Evolutionary conservation across 2,797 vertebrate genomes (phyloP).

Genomic region (Hyperoplus immaculatus): DNA sequence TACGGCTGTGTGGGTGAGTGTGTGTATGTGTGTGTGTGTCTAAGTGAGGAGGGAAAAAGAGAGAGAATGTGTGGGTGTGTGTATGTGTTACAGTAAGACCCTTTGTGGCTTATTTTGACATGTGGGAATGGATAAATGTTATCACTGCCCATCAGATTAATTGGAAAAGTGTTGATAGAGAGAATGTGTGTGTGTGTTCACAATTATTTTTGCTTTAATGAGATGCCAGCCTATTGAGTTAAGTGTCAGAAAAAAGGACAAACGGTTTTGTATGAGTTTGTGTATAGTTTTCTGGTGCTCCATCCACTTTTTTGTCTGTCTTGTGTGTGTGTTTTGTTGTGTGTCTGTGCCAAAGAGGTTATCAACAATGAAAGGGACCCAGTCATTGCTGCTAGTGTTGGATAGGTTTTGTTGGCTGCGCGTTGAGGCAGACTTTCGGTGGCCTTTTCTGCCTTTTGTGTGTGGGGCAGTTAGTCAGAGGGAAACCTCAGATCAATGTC

Average conservation of each 20-base stretch:
- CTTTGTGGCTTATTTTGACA: slow-evolving; percentile 7
- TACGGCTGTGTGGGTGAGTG: background rate
- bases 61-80: slow-evolving; percentile 6
- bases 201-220: slow-evolving; percentile 43
- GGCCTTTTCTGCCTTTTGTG: slow-evolving; percentile 31
- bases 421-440: slow-evolving; percentile 47
- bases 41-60: background rate
- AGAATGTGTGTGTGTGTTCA: slow-evolving; percentile 13
- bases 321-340: slow-evolving; percentile 8
- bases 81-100: slow-evolving; percentile 37
- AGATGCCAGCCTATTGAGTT: slow-evolving; percentile 55
- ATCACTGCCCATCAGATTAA: slow-evolving; percentile 64
- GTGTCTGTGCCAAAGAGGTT: slow-evolving; percentile 49
- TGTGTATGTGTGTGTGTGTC: slow-evolving; percentile 8
- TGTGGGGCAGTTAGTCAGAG: slow-evolving; percentile 34
- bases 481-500: slow-evolving; percentile 67
- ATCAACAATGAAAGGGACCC: slow-evolving; percentile 55
- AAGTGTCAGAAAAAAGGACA: slow-evolving; percentile 55
- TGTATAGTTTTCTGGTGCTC: slow-evolving; percentile 24
- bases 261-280: slow-evolving; percentile 21
- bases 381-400: slow-evolving; percentile 40
- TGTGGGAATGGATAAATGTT: slow-evolving; percentile 49
- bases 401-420: slow-evolving; percentile 43
- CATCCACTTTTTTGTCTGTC: slow-evolving; percentile 5
- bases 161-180: slow-evolving; percentile 59